Evolutionary conservation across 2,888 invertebrate genomes (phyloP).

Genomic region (Terebella lapidaria): DNA sequence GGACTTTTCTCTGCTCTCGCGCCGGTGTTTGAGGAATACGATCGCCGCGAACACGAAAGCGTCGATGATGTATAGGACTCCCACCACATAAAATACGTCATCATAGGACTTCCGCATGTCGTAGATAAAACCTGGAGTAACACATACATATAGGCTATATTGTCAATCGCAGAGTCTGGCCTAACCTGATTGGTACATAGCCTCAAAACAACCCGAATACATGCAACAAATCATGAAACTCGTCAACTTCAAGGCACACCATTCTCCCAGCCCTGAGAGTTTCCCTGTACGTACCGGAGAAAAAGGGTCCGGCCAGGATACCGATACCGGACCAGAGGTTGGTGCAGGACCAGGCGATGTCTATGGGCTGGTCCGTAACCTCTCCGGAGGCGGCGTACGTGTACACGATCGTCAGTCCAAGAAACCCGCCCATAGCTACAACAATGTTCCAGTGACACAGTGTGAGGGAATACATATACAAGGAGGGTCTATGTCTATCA

Average conservation of each 20-base stretch:
- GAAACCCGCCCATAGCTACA: slow-evolving; percentile 32
- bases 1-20: slow-evolving; percentile 4
- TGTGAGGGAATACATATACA: too few species aligned
- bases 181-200: too few species aligned
- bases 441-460: slow-evolving; percentile 1
- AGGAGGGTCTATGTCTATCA: not conserved
- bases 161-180: too few species aligned
- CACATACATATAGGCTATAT: too few species aligned
- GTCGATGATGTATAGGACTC: slow-evolving; percentile 28
- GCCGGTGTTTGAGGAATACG: slow-evolving; percentile 16
- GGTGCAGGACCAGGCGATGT: slow-evolving; percentile 34
- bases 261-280: too few species aligned
- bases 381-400: slow-evolving; percentile 35
- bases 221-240: not conserved
- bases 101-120: slow-evolving; percentile 31
- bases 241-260: too few species aligned
- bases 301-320: slow-evolving; percentile 33
- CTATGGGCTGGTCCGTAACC: slow-evolving; percentile 31
- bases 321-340: slow-evolving; percentile 36
- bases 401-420: slow-evolving; percentile 36
- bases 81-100: slow-evolving; percentile 33
- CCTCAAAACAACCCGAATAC: too few species aligned
- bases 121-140: slow-evolving; percentile 26
- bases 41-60: slow-evolving; percentile 28
- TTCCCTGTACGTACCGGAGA: slow-evolving; percentile 30